These are phyloP conservation scores for Clarias magur DNA, from an alignment of 2,113 vertebrate species.

Conservation along the genomic window DNA sequence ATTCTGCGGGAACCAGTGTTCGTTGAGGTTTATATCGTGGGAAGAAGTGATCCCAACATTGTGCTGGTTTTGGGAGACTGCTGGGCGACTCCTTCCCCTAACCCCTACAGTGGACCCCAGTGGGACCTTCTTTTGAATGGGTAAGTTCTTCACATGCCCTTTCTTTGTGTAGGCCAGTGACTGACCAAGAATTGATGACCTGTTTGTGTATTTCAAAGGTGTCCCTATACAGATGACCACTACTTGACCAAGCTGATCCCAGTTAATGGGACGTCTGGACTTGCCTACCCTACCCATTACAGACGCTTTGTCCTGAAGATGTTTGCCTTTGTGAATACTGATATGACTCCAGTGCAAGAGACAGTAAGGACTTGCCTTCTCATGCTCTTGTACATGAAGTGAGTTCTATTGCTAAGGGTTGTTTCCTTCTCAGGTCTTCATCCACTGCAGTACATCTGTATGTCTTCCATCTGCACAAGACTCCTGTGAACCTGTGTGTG, in stretches of 20 bases:
- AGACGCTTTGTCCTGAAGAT: slow-evolving; percentile 28
- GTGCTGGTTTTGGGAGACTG: slow-evolving; percentile 78
- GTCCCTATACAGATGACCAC: slow-evolving; percentile 35
- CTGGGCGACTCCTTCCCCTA: slow-evolving; percentile 71
- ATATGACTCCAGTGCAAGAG: background rate
- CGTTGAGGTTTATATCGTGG: too few species aligned
- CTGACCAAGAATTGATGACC: background rate
- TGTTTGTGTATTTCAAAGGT: background rate
- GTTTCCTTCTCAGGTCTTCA: background rate
- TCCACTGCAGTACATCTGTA: slow-evolving; percentile 20
- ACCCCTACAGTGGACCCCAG: slow-evolving; percentile 43
- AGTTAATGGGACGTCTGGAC: background rate
- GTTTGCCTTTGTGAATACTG: slow-evolving; percentile 4
- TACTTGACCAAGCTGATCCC: slow-evolving; percentile 21
- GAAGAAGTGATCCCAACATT: slow-evolving; percentile 69
- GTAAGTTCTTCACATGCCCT: slow-evolving; percentile 22
- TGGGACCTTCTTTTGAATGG: slow-evolving; percentile 62
- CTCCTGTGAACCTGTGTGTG: background rate
- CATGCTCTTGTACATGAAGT: background rate
- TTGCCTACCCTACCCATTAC: slow-evolving; percentile 33
- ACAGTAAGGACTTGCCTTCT: background rate
- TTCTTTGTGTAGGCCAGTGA: background rate
- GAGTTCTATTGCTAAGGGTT: background rate
- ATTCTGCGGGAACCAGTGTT: too few species aligned
- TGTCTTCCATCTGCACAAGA: background rate